phyloP scores from a whole-genome alignment of 2,113 vertebrate species.

The Chaenocephalus aceratus region DNA sequence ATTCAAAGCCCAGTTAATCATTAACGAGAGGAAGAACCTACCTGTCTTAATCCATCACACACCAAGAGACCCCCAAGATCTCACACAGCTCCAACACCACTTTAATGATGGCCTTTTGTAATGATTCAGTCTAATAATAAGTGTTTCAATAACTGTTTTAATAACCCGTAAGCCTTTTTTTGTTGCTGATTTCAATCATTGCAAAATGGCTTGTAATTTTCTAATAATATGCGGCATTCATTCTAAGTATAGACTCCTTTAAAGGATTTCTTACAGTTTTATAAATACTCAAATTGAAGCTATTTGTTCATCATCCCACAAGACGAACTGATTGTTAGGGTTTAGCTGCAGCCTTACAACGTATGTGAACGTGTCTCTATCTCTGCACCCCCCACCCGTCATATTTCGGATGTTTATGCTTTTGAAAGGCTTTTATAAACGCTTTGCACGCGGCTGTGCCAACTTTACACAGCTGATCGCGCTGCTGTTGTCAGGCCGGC shows the following conservation, averaged over 20 bases:
- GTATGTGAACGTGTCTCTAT: not conserved
- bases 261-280: not conserved
- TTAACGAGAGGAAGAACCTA: constrained; percentile 70
- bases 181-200: not conserved
- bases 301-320: not conserved
- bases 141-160: constrained; percentile 3
- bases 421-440: constrained; percentile 6
- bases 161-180: not conserved
- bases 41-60: constrained; percentile 76
- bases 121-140: not conserved
- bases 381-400: not conserved
- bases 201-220: too few species aligned
- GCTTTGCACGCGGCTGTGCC: constrained; percentile 29
- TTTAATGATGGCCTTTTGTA: not conserved
- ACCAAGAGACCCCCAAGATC: constrained; percentile 41
- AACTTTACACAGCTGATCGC: constrained; percentile 50
- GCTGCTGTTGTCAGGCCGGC: constrained; percentile 48
- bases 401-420: constrained; percentile 36
- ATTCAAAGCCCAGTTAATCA: constrained; percentile 69
- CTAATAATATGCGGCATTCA: not conserved
- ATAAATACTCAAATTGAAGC: not conserved
- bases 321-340: not conserved
- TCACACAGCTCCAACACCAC: constrained; percentile 24
- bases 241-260: not conserved
- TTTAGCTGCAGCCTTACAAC: not conserved